Conservation (phyloP, 2,113 vertebrate genomes). For the Xiphophorus maculatus region DNA sequence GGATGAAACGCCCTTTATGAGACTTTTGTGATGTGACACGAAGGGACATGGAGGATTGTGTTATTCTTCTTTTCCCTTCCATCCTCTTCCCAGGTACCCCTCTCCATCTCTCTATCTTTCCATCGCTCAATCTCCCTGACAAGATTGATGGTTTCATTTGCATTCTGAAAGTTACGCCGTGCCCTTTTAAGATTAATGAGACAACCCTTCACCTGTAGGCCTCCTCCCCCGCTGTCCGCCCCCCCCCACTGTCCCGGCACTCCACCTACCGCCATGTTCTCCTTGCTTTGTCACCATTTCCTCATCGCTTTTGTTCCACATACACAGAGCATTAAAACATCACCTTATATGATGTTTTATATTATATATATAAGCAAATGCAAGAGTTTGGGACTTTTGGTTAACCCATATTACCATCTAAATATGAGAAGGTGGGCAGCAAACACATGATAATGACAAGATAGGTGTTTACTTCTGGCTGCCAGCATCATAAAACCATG, state of each 20-base stretch:
- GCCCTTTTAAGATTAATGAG: constrained; percentile 69
- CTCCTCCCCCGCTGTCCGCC: constrained; percentile 17
- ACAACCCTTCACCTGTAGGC: constrained; percentile 56
- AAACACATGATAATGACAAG: constrained; percentile 40
- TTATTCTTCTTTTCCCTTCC: background rate
- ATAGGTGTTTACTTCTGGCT: constrained; percentile 24
- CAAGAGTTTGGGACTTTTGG: background rate
- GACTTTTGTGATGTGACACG: constrained; percentile 1
- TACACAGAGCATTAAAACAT: background rate
- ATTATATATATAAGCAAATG: background rate
- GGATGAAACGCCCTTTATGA: constrained; percentile 8
- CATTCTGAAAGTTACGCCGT: constrained; percentile 50
- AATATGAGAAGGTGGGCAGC: constrained; percentile 45
- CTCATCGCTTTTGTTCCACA: background rate
- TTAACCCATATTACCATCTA: constrained; percentile 33
- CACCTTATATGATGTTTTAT: no score
- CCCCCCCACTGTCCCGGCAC: constrained; percentile 25
- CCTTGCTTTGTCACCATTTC: constrained; percentile 3
- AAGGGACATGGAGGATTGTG: background rate
- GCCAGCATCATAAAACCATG: background rate
- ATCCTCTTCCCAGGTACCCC: constrained; percentile 7
- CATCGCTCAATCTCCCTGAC: constrained; percentile 32
- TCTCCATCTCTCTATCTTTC: constrained; percentile 30
- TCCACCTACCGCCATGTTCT: constrained; percentile 1
- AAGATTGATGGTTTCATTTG: constrained; percentile 66